Percentiles rank a stretch among this genome's conserved stretches.
phyloP scores from a whole-genome alignment of 2,888 invertebrate species.

The Cylloceria caligata region DNA sequence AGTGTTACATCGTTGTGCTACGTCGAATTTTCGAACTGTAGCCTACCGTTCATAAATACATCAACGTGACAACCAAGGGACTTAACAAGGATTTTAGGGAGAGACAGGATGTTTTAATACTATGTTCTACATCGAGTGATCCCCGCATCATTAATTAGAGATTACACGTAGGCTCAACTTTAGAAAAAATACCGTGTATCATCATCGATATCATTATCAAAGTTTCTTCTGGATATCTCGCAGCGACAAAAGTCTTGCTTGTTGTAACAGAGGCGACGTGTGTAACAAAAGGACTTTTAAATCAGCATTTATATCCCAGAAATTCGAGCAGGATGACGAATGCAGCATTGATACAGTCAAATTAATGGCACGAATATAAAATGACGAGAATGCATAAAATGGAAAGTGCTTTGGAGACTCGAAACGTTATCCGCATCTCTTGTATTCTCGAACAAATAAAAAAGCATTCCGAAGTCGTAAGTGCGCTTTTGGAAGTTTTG shows the following conservation, averaged over 20 bases:
- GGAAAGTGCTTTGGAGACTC: slow-evolving; percentile 29
- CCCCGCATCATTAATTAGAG: background rate
- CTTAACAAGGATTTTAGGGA: background rate
- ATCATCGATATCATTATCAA: too few species aligned
- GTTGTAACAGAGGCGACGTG: too few species aligned
- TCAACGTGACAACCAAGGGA: background rate
- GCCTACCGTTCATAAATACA: background rate
- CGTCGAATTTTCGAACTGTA: background rate
- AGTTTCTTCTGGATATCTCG: too few species aligned
- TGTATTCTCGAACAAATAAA: slow-evolving; percentile 34
- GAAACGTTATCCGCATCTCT: slow-evolving; percentile 33
- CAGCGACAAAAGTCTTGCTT: too few species aligned
- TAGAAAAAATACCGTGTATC: background rate
- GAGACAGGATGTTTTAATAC: background rate
- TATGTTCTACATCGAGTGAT: background rate
- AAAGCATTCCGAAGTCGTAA: slow-evolving; percentile 8
- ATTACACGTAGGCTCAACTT: background rate
- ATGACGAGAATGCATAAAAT: slow-evolving; percentile 5
- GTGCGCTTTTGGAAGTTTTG: slow-evolving; percentile 48
- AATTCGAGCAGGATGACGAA: too few species aligned
- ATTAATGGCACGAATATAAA: slow-evolving; percentile 27
- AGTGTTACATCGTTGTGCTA: background rate
- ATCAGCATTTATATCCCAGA: background rate
- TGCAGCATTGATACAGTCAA: too few species aligned
- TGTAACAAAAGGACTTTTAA: too few species aligned